phyloP scores from a whole-genome alignment of 2,888 invertebrate species.

The Hyposoter didymator region DNA sequence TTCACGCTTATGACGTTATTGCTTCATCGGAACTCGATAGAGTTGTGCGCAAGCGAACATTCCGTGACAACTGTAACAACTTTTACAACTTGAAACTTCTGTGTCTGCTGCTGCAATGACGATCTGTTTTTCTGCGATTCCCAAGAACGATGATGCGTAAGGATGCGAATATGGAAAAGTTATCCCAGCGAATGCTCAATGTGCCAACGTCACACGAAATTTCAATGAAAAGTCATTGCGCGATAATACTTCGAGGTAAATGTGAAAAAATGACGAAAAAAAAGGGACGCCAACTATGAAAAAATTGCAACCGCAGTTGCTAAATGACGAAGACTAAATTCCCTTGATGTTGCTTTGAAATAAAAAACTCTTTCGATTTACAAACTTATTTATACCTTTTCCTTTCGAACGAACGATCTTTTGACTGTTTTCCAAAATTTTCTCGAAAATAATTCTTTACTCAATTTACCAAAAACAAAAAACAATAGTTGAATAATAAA shows the following conservation, averaged over 20 bases:
- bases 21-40: constrained; percentile 8
- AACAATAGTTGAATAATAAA: too few species aligned
- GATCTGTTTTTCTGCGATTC: constrained; percentile 2
- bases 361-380: too few species aligned
- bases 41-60: not conserved
- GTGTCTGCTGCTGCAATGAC: constrained; percentile 3
- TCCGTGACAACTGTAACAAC: constrained; percentile 16
- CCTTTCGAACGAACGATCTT: too few species aligned
- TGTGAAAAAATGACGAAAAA: too few species aligned
- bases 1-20: constrained; percentile 14
- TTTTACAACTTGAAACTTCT: constrained; percentile 20
- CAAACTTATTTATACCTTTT: too few species aligned
- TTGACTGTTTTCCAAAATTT: too few species aligned
- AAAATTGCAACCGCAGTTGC: too few species aligned
- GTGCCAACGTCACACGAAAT: not conserved
- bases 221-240: not conserved
- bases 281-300: too few species aligned
- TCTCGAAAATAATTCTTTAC: too few species aligned
- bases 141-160: not conserved
- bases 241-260: not conserved
- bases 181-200: not conserved
- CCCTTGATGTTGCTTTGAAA: too few species aligned
- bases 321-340: too few species aligned
- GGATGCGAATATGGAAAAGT: not conserved
- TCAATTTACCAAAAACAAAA: too few species aligned